Conservation (phyloP, 2,797 vertebrate genomes). For the Argyrosomus regius region DNA sequence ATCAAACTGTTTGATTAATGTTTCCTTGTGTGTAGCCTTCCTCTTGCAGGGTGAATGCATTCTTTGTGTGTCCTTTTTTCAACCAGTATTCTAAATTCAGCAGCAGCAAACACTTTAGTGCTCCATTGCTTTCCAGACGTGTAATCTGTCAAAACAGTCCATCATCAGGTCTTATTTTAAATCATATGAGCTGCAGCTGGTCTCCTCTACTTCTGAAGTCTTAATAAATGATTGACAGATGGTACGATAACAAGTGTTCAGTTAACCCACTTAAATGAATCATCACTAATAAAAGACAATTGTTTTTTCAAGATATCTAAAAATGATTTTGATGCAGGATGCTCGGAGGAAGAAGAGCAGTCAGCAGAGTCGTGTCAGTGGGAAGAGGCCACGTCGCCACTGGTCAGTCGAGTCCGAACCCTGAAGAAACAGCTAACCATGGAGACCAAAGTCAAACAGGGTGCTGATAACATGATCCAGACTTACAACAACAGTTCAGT, state of each 20-base stretch:
- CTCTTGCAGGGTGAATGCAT: too few relatives aligned
- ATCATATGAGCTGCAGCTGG: too few relatives aligned
- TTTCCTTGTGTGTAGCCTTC: too few relatives aligned
- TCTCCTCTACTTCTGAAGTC: too few relatives aligned
- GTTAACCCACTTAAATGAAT: not conserved
- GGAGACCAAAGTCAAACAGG: conserved; percentile 96
- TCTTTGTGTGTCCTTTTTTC: too few relatives aligned
- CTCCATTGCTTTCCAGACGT: too few relatives aligned
- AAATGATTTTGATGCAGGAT: conserved; percentile 24
- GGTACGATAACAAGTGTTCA: not conserved
- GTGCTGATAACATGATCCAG: conserved; percentile 96
- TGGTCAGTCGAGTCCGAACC: conserved; percentile 85
- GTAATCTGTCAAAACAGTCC: too few relatives aligned
- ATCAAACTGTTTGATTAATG: too few relatives aligned
- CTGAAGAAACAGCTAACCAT: conserved; percentile 94
- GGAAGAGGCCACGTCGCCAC: conserved; percentile 85
- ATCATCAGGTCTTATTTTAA: too few relatives aligned
- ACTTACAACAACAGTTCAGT: conserved; percentile 87
- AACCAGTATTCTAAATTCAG: too few relatives aligned
- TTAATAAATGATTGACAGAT: not conserved
- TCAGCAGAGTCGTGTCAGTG: conserved; percentile 84
- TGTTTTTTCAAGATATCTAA: not conserved
- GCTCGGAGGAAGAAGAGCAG: conserved; percentile 70
- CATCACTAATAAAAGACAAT: not conserved
- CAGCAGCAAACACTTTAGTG: too few relatives aligned